Base-by-base conservation (phyloP, 2,113 vertebrate genomes). In the Toxotes chatareus region DNA sequence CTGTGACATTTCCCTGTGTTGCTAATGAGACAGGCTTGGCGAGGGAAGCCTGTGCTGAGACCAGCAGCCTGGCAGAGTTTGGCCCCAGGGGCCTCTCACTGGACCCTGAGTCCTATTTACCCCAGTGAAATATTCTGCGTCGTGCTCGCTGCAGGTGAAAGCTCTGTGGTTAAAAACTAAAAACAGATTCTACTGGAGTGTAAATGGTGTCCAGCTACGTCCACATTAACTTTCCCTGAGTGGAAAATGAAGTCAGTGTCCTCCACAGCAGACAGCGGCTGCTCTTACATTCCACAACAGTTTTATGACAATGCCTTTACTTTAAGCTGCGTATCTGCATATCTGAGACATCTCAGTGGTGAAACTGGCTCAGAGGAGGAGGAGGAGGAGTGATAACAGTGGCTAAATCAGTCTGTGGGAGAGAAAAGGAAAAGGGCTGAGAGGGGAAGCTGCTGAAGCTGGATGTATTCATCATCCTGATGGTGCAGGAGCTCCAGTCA, bases 1-100 rank as follows among this genome's bases (percentile, higher is more conserved):
- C 80, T 78, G 71, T 88, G 90, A 93, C 88, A 92, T 91, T 89
- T 87, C 67, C 49, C 88, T 69, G 85, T 64, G 64, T 91, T 84
- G 80, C 89, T 93, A 94, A 95, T 94, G 92, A 94, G 94, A 93
- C 92, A 83, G 79, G 83, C 73, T 79, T 62, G 76, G 90, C 55
- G 34, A 88, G 85, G 47, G 73, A 75, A 80, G 73, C 51, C 80
- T 64, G 72, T 73, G 88, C 84, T 86, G 90, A 93, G 87, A 92
- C 82, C 90, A 92, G 90, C 79, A 90, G 73, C 83, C 87, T 89
- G 92, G 91, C 87, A 92, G 88, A 84, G 65, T 84, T 84, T 85
- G 76, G 80, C 91, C 92, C 79, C 82, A 23, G 42, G 92, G 92
- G 75, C 83, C 67, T 78, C 63, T 87, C 66, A n/a, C 36, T 56